phyloP scores from a whole-genome alignment of 1,140 invertebrate species.

The Frieseomelitta varia region DNA sequence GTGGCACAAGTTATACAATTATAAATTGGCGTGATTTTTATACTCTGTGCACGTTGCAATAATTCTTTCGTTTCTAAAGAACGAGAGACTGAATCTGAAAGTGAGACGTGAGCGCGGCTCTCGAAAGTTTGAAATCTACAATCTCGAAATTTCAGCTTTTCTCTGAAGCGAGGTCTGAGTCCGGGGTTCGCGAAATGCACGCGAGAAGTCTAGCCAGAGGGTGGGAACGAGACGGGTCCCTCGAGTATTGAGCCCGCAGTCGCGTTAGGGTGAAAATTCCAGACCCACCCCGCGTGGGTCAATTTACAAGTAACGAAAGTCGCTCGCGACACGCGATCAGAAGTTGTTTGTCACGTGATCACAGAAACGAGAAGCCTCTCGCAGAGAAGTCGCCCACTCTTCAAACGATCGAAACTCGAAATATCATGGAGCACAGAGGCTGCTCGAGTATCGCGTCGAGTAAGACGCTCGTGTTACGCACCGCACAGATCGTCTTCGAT shows the following conservation, averaged over 20 bases:
- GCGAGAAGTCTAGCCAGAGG: background rate
- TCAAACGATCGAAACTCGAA: background rate
- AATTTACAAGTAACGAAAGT: conserved; percentile 28
- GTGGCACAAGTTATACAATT: no score
- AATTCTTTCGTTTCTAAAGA: no score
- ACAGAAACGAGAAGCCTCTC: background rate
- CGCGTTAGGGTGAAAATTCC: conserved; percentile 9
- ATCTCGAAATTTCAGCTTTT: no score
- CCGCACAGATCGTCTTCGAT: background rate
- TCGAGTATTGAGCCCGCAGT: conserved; percentile 30
- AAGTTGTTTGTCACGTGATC: conserved; percentile 9
- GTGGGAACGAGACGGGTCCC: background rate
- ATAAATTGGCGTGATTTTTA: no score
- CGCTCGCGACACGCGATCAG: conserved; percentile 6
- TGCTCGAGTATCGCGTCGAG: no score
- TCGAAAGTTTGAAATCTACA: no score
- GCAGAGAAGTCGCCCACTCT: background rate
- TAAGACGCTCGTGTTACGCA: no score
- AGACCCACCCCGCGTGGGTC: background rate
- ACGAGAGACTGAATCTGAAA: no score
- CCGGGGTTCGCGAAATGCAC: conserved; percentile 10
- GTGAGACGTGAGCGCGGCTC: no score
- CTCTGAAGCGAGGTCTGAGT: no score
- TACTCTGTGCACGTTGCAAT: no score
- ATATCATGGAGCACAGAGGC: no score